Evolutionary conservation across 2,797 vertebrate species (phyloP), one percentile per base, ranked within the genome.

Genomic region (Phrynocephalus guinanensis): DNA sequence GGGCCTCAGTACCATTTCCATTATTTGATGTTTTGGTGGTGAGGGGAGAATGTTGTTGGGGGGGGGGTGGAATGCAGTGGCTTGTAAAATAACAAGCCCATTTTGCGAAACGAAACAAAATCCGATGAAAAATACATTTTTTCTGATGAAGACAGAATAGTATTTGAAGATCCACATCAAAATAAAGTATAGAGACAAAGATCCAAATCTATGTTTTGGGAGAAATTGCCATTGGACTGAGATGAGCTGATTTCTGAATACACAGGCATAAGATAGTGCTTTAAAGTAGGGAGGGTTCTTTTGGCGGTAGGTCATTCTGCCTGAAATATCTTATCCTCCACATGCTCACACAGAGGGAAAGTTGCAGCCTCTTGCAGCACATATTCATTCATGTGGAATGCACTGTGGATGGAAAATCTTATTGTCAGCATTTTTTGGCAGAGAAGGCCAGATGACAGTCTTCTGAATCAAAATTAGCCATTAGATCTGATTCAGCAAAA

Each of bases 321-420:
- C 44, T 79, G 81, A 76, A 70, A 71, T 33, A 56, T 18, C 73
- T 3, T 44, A 82, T 66, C 6, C 10, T 86, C 16, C 18, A 86
- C 10, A 0, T 3, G 0, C 28, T 28, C 0, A 5, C 77, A n/a
- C 75, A 28, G 18, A 28, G 33, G 44, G 52, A 60, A n/a, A 10
- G 26, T 50, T 88, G 66, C 52, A 82, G 6, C 71, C 75, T 50
- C 24, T 72, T 3, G 16, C 72, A 86, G 75, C 33, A 6, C 0
- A 0, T 0, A 70, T 76, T n/a, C 38, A 70, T 30, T 50, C 77
- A 10, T 0, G 0, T 56, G 18, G 26, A 77, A 72, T 0, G 0
- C 38, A 66, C n/a, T 24, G 1, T 63, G 50, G 76, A 63, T 13
- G 16, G 60, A 63, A 81, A 85, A 20, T 18, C 7, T 0, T 3